Evolutionary conservation across 1,140 invertebrate genomes (phyloP), one percentile per base, ranked within the genome.

Genomic region (Heliconius hermathena): DNA sequence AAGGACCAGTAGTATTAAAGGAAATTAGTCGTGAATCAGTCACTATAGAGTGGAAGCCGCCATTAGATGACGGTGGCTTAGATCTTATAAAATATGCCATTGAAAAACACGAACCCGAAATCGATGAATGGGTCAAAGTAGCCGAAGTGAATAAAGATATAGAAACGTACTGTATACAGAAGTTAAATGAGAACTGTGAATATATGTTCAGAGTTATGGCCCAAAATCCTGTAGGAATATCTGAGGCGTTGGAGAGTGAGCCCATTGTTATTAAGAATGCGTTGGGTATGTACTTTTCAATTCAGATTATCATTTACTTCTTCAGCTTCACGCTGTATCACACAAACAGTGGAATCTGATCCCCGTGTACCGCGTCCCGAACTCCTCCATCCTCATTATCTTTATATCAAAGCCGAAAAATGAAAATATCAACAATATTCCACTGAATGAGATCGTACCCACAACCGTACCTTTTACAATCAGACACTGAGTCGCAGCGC

Each of bases 161-260:
- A 1, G 95, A 95, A 33, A 96, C 96, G 2, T 97, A 97, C 88
- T 96, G 96, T 66, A 96, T 99, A 74, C 96, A 98, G 86, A 96
- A 96, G 84, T 94, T 99, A 18, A 95, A 96, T 78, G 96, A 98
- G 88, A 97, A 97, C 83, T 95, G 95, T 26, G 96, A 98, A 86
- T 99, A 99, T 87, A 96, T 97, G 93, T 99, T 98, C 95, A 95
- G 98, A 81, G 96, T 99, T 26, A 96, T 97, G 82, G 98, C 98
- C 38, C 96, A 96, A 81, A 99, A 99, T 94, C 96, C 97, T 9
- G 96, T 98, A 76, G 98, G 98, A 8, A 91, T 95, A 22, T 98
- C 98, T 13, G 97, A 98, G 84, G 96, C 97, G 8, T 91, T 97
- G 26, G 96, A 97, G 91, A 97, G 97, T 85, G 96, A 97, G 66